phyloP scores from a whole-genome alignment of 2,113 vertebrate genomes.

The Accipiter virgatus region DNA sequence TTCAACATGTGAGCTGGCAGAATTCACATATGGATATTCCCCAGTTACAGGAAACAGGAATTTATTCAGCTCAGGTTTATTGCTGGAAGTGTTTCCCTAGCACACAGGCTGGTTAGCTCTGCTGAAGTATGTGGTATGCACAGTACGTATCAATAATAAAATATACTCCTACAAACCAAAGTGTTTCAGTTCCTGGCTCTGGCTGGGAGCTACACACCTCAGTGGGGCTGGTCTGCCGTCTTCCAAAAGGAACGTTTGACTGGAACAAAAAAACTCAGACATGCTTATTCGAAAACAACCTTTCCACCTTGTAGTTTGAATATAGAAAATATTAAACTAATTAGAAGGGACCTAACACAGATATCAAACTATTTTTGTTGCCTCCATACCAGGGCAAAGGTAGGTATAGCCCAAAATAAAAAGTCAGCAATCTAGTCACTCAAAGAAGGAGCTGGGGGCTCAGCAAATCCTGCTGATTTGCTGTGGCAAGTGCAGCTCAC shows the following conservation, averaged over 20 bases:
- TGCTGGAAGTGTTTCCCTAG: not conserved
- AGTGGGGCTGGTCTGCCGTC: accelerated
- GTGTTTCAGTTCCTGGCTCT: not conserved
- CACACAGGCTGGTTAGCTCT: not conserved
- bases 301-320: not conserved
- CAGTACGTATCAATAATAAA: not conserved
- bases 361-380: not conserved
- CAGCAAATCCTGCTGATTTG: not conserved
- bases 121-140: not conserved
- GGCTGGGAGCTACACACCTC: not conserved
- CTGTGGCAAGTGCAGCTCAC: not conserved
- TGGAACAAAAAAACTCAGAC: not conserved
- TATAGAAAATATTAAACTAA: not conserved
- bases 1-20: not conserved
- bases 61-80: constrained; percentile 2
- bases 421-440: not conserved
- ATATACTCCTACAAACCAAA: not conserved
- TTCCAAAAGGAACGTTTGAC: not conserved
- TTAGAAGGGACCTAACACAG: not conserved
- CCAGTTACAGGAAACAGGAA: not conserved
- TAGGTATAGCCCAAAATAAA: not conserved
- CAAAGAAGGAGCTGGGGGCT: not conserved
- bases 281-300: not conserved
- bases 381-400: not conserved
- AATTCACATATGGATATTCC: not conserved